Evolutionary conservation across 2,113 vertebrate species (phyloP), one percentile per base, ranked within the genome.

Genomic region (Scomber japonicus): DNA sequence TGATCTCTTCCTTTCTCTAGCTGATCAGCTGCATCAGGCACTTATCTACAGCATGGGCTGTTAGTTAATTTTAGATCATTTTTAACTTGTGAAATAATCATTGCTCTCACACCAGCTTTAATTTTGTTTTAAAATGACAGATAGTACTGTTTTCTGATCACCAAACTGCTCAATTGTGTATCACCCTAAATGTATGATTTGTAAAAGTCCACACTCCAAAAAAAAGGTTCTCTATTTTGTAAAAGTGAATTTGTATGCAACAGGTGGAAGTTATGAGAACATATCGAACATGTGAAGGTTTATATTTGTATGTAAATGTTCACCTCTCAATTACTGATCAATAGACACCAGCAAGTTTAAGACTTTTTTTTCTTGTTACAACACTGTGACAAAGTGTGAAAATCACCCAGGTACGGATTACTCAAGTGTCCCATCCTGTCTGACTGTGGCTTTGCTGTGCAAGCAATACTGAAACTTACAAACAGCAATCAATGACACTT

Each of bases 281-380:
- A 21, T 50, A 19, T 46, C 31, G 1, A 21, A 59, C 27, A 81
- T 82, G 70, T 79, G 49, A 84, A 82, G 50, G 12, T 66, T 31
- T 49, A 55, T 16, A 15, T 24, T 65, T 44, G 31, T 9, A 68
- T 19, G 45, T 64, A 13, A 3, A 35, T 45, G 1, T 61, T 12
- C 62, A 45, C 17, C 19, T n/a, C 5, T 16, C 11, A 56, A 49
- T 49, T 69, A 44, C 13, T 50, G 12, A 35, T 60, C 27, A 27
- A 11, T 17, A 31, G 3, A 60, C 51, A 24, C 35, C 16, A 31
- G 45, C 30, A 54, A 13, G 11, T 46, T 76, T 21, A 15, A 44
- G 17, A n/a, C 5, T 10, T 30, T 1, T 24, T 62, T 68, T 50
- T 60, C 16, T 65, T 30, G 11, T 49, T 16, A 71, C 35, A 24